Evolutionary conservation across 2,888 invertebrate species (phyloP).

Genomic region (Callyntrura sp.): DNA sequence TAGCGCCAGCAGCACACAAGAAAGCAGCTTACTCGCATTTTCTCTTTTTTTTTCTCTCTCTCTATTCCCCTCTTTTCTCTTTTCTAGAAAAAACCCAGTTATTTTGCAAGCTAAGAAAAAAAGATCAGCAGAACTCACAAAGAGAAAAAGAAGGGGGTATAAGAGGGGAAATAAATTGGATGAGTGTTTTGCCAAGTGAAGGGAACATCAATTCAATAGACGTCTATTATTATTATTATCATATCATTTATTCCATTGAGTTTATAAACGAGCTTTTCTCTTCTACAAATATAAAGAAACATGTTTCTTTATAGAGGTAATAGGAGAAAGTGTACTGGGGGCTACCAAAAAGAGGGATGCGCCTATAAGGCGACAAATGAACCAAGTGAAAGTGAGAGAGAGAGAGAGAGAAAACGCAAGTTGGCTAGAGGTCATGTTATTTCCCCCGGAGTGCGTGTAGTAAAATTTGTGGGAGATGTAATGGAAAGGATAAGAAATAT

Average conservation of each 20-base stretch:
- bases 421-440: too few relatives aligned
- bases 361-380: neutral
- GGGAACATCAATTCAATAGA: conserved; percentile 55
- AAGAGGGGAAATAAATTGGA: conserved; percentile 18
- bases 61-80: too few relatives aligned
- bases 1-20: too few relatives aligned
- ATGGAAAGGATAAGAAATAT: too few relatives aligned
- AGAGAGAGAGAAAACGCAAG: too few relatives aligned
- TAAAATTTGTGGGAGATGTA: too few relatives aligned
- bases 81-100: neutral
- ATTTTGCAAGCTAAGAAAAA: conserved; percentile 6
- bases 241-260: too few relatives aligned
- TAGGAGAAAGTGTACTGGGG: neutral
- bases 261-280: too few relatives aligned
- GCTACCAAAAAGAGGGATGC: neutral
- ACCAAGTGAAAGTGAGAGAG: too few relatives aligned
- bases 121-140: neutral
- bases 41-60: neutral
- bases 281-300: too few relatives aligned
- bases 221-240: neutral
- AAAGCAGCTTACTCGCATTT: neutral
- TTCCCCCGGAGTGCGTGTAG: too few relatives aligned
- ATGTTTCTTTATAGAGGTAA: neutral
- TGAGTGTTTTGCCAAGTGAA: conserved; percentile 35
- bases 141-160: neutral